A percentile compares a stretch with the other conserved stretches of the same genome.
Conservation (phyloP, 2,888 invertebrate species). For the Plagodis dolabraria region DNA sequence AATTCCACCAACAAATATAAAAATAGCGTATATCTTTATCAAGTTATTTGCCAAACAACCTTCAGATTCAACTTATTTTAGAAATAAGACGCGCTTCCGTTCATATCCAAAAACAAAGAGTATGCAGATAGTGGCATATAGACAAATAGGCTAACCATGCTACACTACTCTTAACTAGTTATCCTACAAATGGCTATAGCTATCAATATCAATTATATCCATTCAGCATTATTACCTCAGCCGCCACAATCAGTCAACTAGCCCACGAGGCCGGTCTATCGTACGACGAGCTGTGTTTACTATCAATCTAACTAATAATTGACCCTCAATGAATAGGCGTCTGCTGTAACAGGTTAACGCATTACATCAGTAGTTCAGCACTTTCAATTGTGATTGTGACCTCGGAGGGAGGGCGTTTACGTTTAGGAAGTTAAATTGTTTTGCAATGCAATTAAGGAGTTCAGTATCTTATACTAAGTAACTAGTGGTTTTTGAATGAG, state of each 20-base stretch:
- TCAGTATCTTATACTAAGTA: neutral
- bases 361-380: conserved; percentile 77
- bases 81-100: too few species aligned
- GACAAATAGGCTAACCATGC: too few species aligned
- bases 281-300: conserved; percentile 37
- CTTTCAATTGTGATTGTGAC: conserved; percentile 60
- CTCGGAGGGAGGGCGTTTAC: conserved; percentile 33
- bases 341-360: conserved; percentile 66
- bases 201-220: conserved; percentile 20
- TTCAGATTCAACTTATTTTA: too few species aligned
- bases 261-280: conserved; percentile 41
- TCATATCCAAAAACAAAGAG: too few species aligned
- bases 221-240: conserved; percentile 16
- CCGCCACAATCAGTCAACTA: conserved; percentile 7
- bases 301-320: conserved; percentile 49
- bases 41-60: too few species aligned
- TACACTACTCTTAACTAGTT: too few species aligned
- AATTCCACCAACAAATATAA: too few species aligned
- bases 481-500: neutral
- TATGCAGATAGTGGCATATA: too few species aligned
- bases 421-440: conserved; percentile 20
- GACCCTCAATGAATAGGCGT: conserved; percentile 49
- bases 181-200: too few species aligned
- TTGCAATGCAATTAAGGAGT: neutral
- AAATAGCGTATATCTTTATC: too few species aligned